Conservation (phyloP, 1,140 invertebrate genomes). For the Nasonia longicornis region DNA sequence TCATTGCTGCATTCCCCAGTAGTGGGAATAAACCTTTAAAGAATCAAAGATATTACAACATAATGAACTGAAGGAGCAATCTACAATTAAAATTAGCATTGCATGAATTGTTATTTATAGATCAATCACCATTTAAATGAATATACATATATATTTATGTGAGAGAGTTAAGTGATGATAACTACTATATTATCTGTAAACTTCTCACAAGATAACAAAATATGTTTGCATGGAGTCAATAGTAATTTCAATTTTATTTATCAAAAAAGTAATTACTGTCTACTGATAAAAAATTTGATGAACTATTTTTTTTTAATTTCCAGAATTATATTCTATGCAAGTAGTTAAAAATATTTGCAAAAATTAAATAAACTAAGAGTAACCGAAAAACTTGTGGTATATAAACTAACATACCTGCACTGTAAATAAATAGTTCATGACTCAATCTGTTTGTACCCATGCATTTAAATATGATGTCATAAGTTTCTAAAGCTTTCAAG, state of each 20-base stretch:
- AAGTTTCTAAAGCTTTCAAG: slow-evolving; percentile 93
- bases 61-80: neutral
- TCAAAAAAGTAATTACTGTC: too few relatives aligned
- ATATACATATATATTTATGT: too few relatives aligned
- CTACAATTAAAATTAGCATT: neutral
- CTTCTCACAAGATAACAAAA: too few relatives aligned
- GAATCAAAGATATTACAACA: neutral
- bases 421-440: slow-evolving; percentile 90
- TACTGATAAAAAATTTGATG: neutral
- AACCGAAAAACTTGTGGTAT: neutral
- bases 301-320: neutral
- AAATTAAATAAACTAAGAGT: neutral
- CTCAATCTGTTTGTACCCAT: slow-evolving; percentile 87
- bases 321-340: neutral
- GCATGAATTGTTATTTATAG: neutral
- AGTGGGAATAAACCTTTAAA: slow-evolving; percentile 87
- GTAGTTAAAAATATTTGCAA: neutral
- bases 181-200: too few relatives aligned
- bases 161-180: too few relatives aligned
- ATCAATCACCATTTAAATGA: too few relatives aligned
- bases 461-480: slow-evolving; percentile 92
- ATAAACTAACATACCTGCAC: slow-evolving; percentile 71
- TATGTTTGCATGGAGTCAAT: too few relatives aligned
- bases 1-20: slow-evolving; percentile 91
- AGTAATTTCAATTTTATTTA: too few relatives aligned